Base-by-base conservation (phyloP, 1,140 invertebrate genomes). In the Heterodera carotae region DNA sequence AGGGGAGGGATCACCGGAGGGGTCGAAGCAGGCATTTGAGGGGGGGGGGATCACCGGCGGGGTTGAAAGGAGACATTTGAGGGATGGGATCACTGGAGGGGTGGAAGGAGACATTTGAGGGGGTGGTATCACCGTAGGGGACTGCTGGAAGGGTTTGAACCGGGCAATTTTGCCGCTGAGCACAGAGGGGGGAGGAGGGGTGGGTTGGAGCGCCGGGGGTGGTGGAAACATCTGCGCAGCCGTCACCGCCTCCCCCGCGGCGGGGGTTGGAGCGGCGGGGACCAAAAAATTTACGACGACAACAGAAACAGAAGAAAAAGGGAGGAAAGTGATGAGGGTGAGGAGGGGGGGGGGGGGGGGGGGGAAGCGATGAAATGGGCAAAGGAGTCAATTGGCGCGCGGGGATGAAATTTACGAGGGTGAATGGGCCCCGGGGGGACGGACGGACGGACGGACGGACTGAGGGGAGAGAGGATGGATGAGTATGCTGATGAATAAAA, bases 131-230 rank as follows among this genome's bases (percentile, higher is more conserved):
- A 22, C 12, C 12, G 48, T 10, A 18, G 48, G 48, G 48, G n/a
- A n/a, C n/a, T n/a, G 18, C 7, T 29, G 62, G 33, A 66, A 12
- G 62, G 62, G 62, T 66, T 66, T 66, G 62, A 66, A 53, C 48
- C 48, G 18, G 48, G 48, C 48, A 53, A 53, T 53, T 53, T 10
- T 53, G 48, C 12, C 62, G 62, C 62, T 66, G 62, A 34, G 62
- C 62, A 66, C 1, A 29, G 62, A 18, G 62, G 0, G n/a, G 33
- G 62, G 8, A 29, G 62, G 48, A n/a, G n/a, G n/a, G n/a, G n/a
- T n/a, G n/a, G n/a, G n/a, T n/a, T n/a, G n/a, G n/a, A n/a, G n/a
- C n/a, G n/a, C n/a, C n/a, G n/a, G n/a, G 48, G 48, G 48, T 8
- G 18, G 48, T 4, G 48, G 48, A 43, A 53, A 15, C 48, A 53